These are phyloP conservation scores for Diachasmimorpha longicaudata DNA, from an alignment of 1,140 invertebrate species.

Conservation along the genomic window DNA sequence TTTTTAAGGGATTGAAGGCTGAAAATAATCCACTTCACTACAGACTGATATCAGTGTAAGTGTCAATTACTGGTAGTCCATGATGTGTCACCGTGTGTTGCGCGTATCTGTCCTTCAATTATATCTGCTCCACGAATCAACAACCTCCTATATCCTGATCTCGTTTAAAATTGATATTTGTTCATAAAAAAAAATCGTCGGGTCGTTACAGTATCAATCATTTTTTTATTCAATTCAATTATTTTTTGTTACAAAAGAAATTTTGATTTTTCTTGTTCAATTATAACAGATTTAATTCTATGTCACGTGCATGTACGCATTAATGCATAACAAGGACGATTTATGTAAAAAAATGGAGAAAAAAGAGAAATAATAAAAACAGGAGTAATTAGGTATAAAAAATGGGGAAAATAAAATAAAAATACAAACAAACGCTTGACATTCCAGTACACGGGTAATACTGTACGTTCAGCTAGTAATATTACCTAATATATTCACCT, in stretches of 20 bases:
- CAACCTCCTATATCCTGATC: not conserved
- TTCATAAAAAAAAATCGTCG: constrained; percentile 8
- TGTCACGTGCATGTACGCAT: constrained; percentile 2
- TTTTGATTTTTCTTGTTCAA: not conserved
- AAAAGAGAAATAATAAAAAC: constrained; percentile 11
- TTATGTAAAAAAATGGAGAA: constrained; percentile 14
- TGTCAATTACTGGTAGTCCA: not conserved
- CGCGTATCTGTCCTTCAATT: not conserved
- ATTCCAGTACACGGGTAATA: constrained; percentile 38
- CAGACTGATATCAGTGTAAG: not conserved
- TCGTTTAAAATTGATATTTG: not conserved
- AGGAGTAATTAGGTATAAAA: constrained; percentile 24
- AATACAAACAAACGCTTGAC: constrained; percentile 36
- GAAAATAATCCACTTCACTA: not conserved
- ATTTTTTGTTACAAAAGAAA: not conserved
- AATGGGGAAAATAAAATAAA: constrained; percentile 28
- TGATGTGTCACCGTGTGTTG: constrained; percentile 1
- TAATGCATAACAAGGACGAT: constrained; percentile 1
- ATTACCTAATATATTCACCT: constrained; percentile 33
- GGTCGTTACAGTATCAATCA: constrained; percentile 12
- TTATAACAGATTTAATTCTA: constrained; percentile 10
- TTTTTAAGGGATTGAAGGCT: no score
- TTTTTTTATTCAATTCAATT: constrained; percentile 3
- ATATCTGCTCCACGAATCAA: not conserved
- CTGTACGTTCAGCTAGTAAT: constrained; percentile 37